Conservation (phyloP, 2,888 invertebrate species). For the Uloborus plumipes region DNA sequence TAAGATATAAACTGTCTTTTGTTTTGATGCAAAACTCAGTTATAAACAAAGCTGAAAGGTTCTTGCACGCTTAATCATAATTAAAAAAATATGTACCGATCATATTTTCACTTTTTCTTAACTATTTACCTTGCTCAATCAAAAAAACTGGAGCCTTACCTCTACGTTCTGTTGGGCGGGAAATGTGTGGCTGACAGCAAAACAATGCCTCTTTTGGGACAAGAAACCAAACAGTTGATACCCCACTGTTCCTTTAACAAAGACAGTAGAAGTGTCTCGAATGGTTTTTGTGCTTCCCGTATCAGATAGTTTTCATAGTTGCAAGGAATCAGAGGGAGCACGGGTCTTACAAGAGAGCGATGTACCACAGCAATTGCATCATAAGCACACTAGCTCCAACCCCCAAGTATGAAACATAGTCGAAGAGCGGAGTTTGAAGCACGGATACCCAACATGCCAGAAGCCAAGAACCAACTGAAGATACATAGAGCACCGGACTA, state of each 20-base stretch:
- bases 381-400: constrained; percentile 16
- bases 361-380: constrained; percentile 34
- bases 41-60: too few relatives aligned
- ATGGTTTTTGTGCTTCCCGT: not conserved
- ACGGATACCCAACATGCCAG: constrained; percentile 36
- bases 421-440: not conserved
- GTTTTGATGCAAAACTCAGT: too few relatives aligned
- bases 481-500: constrained; percentile 18
- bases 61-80: too few relatives aligned
- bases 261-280: not conserved
- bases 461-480: constrained; percentile 45
- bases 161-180: not conserved
- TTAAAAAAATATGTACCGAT: too few relatives aligned
- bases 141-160: constrained; percentile 7
- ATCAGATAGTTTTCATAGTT: not conserved
- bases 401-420: constrained; percentile 31
- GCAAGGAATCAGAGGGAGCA: not conserved
- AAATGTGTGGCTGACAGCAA: constrained; percentile 1
- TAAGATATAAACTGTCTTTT: too few relatives aligned
- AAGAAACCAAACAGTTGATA: constrained; percentile 20
- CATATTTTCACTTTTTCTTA: too few relatives aligned
- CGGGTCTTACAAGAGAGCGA: constrained; percentile 15
- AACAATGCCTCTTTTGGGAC: constrained; percentile 15
- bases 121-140: too few relatives aligned
- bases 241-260: constrained; percentile 4